Evolutionary conservation across 2,797 vertebrate species (phyloP), one percentile per base, ranked within the genome.

Genomic region (Momotus momota): DNA sequence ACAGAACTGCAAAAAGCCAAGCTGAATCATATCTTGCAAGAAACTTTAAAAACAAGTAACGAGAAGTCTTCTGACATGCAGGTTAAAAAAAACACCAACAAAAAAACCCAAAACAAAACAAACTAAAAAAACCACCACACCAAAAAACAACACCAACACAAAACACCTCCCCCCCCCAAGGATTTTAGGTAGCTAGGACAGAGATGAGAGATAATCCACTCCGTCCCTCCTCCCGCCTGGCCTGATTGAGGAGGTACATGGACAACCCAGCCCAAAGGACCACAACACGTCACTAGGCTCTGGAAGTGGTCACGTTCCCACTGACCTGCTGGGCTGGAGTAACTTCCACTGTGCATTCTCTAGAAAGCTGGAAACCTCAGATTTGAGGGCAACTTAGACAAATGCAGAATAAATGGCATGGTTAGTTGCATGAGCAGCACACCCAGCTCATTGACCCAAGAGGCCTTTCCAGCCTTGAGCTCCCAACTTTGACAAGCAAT

Each of bases 241-340:
- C 58, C 33, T 3, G 5, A 48, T 40, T 21, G 14, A 6, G 60
- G 43, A 10, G 8, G 21, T 15, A 16, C 18, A 0, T 0, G 21
- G 65, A 6, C 2, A 4, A 17, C 14, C 20, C 46, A 45, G 43
- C 43, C 51, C 66, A 4, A 19, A 67, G 0, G 2, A 33, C 29
- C 40, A 12, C 62, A 71, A 1, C 0, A 1, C 1, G 1, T 3
- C 9, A 0, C 33, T 3, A 66, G 7, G 41, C 27, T 31, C 81
- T 29, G 38, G 27, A 79, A 7, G 4, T 51, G 25, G 8, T 8
- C 49, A 20, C 1, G 0, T 11, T 67, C 40, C 60, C 52, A 2
- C 65, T 4, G 46, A 21, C 33, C 60, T 5, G 5, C 29, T 38
- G 69, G 55, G 7, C 73, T 81, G 21, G 12, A 64, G 3, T 6